Conservation (phyloP, 2,113 vertebrate genomes). For the Pipa parva region DNA sequence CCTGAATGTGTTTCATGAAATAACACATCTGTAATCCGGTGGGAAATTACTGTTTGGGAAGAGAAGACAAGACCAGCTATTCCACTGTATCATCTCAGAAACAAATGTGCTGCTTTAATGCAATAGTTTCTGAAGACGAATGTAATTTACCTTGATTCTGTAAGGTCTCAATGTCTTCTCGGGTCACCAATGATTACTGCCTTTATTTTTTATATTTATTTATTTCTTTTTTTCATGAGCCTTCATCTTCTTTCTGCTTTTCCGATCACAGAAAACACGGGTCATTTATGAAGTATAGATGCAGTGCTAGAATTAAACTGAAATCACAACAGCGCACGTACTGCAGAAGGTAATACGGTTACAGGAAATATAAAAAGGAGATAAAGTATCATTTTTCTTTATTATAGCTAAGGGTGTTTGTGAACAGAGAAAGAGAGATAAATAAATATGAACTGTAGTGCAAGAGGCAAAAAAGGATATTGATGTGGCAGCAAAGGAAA, state of each 20-base stretch:
- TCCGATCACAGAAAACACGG: neutral
- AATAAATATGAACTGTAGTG: too few species aligned
- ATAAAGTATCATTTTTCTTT: too few species aligned
- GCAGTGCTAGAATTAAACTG: neutral
- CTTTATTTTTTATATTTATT: neutral
- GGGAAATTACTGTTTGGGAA: neutral
- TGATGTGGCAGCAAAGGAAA: neutral
- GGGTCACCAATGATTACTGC: neutral
- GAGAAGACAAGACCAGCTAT: neutral
- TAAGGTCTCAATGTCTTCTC: neutral
- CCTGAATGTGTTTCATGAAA: too few species aligned
- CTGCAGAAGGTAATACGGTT: too few species aligned
- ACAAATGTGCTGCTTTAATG: neutral
- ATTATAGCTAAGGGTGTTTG: too few species aligned
- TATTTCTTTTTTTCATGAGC: neutral
- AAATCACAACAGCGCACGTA: too few species aligned
- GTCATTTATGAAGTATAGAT: neutral
- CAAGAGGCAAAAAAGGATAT: neutral
- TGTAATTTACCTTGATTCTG: neutral
- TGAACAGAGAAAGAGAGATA: too few species aligned
- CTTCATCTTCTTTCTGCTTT: neutral
- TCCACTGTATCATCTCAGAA: neutral
- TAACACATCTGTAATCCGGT: neutral
- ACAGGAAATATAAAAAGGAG: too few species aligned
- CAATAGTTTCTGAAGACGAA: neutral